A percentile compares a stretch with the other conserved stretches of the same genome.
These are phyloP conservation scores for Bombus fervidus DNA, from an alignment of 1,140 invertebrate genomes.

Conservation along the genomic window DNA sequence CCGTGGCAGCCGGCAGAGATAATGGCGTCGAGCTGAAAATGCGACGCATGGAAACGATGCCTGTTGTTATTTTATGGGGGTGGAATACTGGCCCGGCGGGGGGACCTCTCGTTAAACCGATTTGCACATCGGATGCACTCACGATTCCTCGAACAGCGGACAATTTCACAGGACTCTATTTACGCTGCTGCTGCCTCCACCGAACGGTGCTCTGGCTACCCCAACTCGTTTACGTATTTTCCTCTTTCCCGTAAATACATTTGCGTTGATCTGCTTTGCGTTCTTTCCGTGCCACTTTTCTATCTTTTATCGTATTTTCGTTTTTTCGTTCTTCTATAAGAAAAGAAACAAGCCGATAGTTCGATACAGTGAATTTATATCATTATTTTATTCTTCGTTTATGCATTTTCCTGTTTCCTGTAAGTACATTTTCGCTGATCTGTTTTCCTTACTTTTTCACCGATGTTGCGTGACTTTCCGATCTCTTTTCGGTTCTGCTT, in stretches of 20 bases:
- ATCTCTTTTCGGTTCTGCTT: no score
- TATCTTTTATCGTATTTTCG: not conserved
- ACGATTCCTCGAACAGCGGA: constrained; percentile 69
- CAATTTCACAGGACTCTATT: constrained; percentile 68
- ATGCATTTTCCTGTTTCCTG: no score
- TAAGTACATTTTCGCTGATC: no score
- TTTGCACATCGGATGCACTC: constrained; percentile 74
- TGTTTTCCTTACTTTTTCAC: no score
- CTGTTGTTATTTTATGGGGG: constrained; percentile 68
- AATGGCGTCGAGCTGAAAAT: constrained; percentile 68
- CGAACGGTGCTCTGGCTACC: not conserved
- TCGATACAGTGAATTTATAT: no score
- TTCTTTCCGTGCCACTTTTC: not conserved
- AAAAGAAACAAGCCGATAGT: no score
- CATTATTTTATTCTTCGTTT: no score
- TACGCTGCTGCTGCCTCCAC: constrained; percentile 35
- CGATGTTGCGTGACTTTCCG: no score
- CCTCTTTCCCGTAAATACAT: constrained; percentile 42
- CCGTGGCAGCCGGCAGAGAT: constrained; percentile 33
- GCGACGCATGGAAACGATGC: constrained; percentile 65
- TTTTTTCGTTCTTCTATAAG: not conserved
- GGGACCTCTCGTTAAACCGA: constrained; percentile 67
- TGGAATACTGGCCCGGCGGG: constrained; percentile 14
- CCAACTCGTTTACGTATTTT: constrained; percentile 47
- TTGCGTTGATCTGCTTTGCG: constrained; percentile 12